These are phyloP conservation scores for Halocynthia aurantium DNA, from an alignment of 23 tunicate genomes.

Conservation along the genomic window DNA sequence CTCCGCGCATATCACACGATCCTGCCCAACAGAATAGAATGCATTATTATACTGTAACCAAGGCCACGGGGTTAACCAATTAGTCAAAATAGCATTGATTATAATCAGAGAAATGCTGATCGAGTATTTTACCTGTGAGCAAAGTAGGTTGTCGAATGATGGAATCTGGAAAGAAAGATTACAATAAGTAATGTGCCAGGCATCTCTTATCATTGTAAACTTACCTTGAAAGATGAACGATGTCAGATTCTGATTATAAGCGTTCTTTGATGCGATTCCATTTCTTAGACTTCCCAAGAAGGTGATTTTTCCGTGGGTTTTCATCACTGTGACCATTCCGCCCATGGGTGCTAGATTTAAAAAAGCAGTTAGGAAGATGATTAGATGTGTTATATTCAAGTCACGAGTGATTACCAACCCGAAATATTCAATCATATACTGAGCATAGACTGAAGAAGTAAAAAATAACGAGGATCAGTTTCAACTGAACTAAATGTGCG, in stretches of 20 bases:
- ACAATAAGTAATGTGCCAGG: neutral
- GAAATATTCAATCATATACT: too few species aligned
- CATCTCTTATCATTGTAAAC: neutral
- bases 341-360: slow-evolving; percentile 11
- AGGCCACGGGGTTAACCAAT: too few species aligned
- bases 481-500: too few species aligned
- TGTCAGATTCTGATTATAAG: neutral
- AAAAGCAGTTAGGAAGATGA: too few species aligned
- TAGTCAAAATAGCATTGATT: too few species aligned
- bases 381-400: too few species aligned
- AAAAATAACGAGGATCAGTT: too few species aligned
- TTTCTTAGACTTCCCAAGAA: slow-evolving; percentile 6
- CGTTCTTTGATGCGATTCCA: slow-evolving; percentile 1
- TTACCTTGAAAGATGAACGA: slow-evolving; percentile 28
- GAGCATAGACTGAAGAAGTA: too few species aligned
- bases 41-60: too few species aligned
- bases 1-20: slow-evolving; percentile 16
- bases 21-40: neutral
- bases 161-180: slow-evolving; percentile 11
- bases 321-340: slow-evolving; percentile 13
- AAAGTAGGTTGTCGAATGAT: slow-evolving; percentile 8
- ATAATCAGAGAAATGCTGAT: too few species aligned
- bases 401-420: too few species aligned
- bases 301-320: slow-evolving; percentile 9
- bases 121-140: slow-evolving; percentile 1